Base-by-base conservation (phyloP, 2,113 vertebrate genomes). In the Salvelinus alpinus region DNA sequence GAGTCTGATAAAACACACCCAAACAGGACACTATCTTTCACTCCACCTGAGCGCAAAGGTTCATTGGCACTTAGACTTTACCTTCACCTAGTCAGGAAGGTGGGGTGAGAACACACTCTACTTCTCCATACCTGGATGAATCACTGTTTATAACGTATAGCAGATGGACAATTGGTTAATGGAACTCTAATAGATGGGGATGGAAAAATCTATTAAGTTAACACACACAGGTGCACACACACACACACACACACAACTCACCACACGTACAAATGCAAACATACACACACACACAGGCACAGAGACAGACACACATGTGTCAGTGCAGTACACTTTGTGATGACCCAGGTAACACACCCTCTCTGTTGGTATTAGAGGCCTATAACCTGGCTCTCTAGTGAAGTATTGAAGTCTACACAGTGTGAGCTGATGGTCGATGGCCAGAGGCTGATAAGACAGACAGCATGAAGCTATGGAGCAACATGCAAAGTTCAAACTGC, bases 401-500 rank as follows among this genome's bases (percentile, higher is more conserved):
- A 51, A 51, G 48, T 51, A 51, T 16, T 51, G 48, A 51, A 14
- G 48, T 51, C 48, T 51, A 51, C 25, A 70, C 12, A 51, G 20
- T 60, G 48, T 0, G 47, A 20, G 51, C 38, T 38, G 38, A 8
- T 38, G 51, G 13, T 20, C 34, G 24, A 24, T 25, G 12, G 6
- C 25, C 59, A 65, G 31, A 71, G 22, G 66, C 34, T 83, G 85
- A 91, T 87, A 87, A 87, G 24, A 34, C 51, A 64, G 38, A 70
- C 27, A 70, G 38, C 38, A 38, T 38, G 38, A 20, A 83, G 84
- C 90, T 87, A 64, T 62, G 72, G 31, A 77, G 71, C 80, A 82
- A 78, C 75, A 89, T 76, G 54, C 88, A 91, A 92, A 91, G 91
- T 91, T 88, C 89, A 92, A 47, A 24, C 76, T 76, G 77, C 79